These are phyloP conservation scores for Plestiodon gilberti DNA, from an alignment of 2,113 vertebrate genomes.

Conservation along the genomic window DNA sequence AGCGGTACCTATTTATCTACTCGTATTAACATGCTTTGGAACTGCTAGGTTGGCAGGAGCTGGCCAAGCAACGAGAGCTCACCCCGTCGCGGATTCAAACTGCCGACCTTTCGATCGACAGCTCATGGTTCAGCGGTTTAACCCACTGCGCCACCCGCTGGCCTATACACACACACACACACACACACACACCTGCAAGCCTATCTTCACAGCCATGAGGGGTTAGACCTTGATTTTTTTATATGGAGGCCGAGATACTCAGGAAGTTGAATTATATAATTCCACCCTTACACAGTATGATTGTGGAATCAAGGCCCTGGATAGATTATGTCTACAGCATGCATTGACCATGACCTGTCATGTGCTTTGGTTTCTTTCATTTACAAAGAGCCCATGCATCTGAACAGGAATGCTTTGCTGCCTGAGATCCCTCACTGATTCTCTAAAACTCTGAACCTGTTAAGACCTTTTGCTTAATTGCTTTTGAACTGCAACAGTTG, in stretches of 20 bases:
- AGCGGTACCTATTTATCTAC: too few species aligned
- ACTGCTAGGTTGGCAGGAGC: too few species aligned
- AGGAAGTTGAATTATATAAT: background rate
- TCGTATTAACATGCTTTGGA: too few species aligned
- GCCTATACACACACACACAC: too few species aligned
- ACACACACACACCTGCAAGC: background rate
- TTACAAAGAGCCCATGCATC: background rate
- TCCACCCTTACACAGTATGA: background rate
- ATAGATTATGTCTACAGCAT: background rate
- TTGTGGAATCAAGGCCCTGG: background rate
- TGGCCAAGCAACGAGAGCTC: too few species aligned
- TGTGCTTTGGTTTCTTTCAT: background rate
- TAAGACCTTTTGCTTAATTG: slow-evolving; percentile 14
- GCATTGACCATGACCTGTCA: too few species aligned
- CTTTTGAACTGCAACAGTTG: slow-evolving; percentile 8
- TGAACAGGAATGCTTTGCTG: background rate
- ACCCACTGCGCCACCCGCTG: too few species aligned
- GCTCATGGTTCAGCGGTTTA: too few species aligned
- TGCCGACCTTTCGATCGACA: too few species aligned
- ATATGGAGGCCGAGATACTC: background rate
- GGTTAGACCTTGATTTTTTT: background rate
- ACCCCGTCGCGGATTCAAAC: too few species aligned
- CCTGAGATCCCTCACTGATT: background rate
- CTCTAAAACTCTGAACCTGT: background rate
- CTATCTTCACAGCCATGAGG: background rate